Conservation (phyloP, 1,140 invertebrate species). For the Ctenoplectra terminalis region DNA sequence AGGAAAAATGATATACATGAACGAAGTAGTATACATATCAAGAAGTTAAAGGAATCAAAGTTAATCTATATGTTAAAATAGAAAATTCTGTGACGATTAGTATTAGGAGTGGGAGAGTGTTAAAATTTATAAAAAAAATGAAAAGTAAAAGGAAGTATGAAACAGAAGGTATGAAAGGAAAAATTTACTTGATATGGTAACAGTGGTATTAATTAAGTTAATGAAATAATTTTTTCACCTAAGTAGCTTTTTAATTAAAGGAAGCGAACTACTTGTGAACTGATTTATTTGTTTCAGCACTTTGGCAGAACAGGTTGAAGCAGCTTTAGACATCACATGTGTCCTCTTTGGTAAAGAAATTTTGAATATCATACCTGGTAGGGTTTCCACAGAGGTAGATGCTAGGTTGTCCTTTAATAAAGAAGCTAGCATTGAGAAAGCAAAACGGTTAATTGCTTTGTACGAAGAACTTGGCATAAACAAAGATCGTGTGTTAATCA, state of each 20-base stretch:
- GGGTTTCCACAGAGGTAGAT: conserved; percentile 99
- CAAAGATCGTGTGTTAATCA: conserved; percentile 98
- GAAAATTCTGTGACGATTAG: conserved; percentile 19
- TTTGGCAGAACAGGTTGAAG: conserved; percentile 87
- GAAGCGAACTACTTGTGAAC: conserved; percentile 34
- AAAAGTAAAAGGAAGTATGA: conserved; percentile 16
- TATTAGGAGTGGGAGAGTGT: conserved; percentile 8
- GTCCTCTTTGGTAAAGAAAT: conserved; percentile 99
- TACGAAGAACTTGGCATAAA: conserved; percentile 95
- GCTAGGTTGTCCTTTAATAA: conserved; percentile 98
- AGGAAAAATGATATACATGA: conserved; percentile 17
- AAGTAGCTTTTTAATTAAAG: background rate
- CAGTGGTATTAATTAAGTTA: conserved; percentile 25
- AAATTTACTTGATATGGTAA: background rate
- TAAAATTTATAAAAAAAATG: conserved; percentile 29
- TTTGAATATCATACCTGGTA: conserved; percentile 97
- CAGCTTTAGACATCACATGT: conserved; percentile 96
- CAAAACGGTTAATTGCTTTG: conserved; percentile 92
- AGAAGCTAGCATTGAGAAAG: conserved; percentile 95
- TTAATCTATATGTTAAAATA: conserved; percentile 14
- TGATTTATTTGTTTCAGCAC: conserved; percentile 82
- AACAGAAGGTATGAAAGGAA: background rate
- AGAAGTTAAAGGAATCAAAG: conserved; percentile 20
- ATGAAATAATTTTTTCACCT: background rate
- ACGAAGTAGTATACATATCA: background rate